Percentiles rank a stretch among this genome's conserved stretches.
These are phyloP conservation scores for Rhimphoctona megacephalus DNA, from an alignment of 2,888 invertebrate species.

Conservation along the genomic window DNA sequence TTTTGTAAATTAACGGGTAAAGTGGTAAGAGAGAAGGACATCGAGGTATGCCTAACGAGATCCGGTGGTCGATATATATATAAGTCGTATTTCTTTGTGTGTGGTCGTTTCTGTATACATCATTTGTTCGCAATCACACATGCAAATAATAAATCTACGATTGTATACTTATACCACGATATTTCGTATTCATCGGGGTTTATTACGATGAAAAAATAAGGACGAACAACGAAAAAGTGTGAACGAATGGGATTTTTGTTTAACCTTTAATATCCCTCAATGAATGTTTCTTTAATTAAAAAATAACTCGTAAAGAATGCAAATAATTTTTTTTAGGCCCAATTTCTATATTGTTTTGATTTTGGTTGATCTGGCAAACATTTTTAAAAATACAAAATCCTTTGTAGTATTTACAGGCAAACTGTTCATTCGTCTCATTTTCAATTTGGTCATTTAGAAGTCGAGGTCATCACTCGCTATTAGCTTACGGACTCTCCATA, in stretches of 20 bases:
- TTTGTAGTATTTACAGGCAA: background rate
- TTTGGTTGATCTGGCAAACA: background rate
- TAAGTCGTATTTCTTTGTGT: background rate
- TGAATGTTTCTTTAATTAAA: background rate
- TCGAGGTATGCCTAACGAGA: constrained; percentile 31
- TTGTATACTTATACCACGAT: background rate
- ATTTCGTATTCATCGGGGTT: constrained; percentile 61
- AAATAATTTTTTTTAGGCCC: background rate
- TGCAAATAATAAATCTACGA: background rate
- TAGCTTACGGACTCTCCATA: constrained; percentile 1
- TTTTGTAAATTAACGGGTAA: constrained; percentile 60
- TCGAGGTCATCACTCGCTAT: constrained; percentile 36
- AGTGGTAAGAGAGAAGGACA: constrained; percentile 52
- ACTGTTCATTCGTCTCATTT: constrained; percentile 1
- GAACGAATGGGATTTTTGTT: background rate
- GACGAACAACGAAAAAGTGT: constrained; percentile 23
- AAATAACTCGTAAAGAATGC: background rate
- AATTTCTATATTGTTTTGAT: background rate
- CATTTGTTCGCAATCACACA: constrained; percentile 12
- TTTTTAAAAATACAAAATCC: constrained; percentile 1
- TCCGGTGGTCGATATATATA: background rate
- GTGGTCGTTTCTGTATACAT: background rate
- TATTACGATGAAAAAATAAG: constrained; percentile 31
- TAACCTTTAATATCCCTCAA: background rate
- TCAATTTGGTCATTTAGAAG: constrained; percentile 32